Conservation (phyloP, 2,888 invertebrate genomes). For the Copidosoma aretas region DNA sequence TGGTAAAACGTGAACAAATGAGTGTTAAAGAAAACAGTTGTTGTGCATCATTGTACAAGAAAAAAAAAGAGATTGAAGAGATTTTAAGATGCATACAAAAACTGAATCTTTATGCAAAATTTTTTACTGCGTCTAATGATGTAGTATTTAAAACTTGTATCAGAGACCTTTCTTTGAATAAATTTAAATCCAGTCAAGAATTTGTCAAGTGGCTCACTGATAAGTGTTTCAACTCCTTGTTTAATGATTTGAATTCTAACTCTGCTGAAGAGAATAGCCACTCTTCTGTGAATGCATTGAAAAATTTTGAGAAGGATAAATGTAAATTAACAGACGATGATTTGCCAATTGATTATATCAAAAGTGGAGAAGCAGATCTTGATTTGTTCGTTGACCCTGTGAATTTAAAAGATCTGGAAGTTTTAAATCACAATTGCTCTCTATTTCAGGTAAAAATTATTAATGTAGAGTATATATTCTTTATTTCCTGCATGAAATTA, state of each 20-base stretch:
- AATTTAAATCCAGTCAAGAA: not conserved
- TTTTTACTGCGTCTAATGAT: not conserved
- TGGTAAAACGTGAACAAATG: conserved; percentile 1
- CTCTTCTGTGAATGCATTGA: too few species aligned
- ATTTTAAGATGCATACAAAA: not conserved
- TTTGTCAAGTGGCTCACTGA: conserved; percentile 1
- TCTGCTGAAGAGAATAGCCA: not conserved
- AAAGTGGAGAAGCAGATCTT: too few species aligned
- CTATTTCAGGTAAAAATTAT: not conserved
- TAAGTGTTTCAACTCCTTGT: not conserved
- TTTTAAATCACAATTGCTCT: not conserved
- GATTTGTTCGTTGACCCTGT: too few species aligned
- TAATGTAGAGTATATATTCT: not conserved
- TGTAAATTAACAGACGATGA: not conserved
- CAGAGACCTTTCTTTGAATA: not conserved
- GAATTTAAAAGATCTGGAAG: too few species aligned
- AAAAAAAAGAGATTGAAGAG: not conserved
- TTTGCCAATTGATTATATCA: not conserved
- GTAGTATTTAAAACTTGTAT: not conserved
- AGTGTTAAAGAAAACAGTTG: not conserved
- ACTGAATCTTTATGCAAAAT: not conserved
- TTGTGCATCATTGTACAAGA: not conserved
- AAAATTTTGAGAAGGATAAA: not conserved
- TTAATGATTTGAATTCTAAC: not conserved
- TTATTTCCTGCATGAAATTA: not conserved